These are phyloP conservation scores for Achroia grisella DNA, from an alignment of 1,140 invertebrate species.

Conservation along the genomic window DNA sequence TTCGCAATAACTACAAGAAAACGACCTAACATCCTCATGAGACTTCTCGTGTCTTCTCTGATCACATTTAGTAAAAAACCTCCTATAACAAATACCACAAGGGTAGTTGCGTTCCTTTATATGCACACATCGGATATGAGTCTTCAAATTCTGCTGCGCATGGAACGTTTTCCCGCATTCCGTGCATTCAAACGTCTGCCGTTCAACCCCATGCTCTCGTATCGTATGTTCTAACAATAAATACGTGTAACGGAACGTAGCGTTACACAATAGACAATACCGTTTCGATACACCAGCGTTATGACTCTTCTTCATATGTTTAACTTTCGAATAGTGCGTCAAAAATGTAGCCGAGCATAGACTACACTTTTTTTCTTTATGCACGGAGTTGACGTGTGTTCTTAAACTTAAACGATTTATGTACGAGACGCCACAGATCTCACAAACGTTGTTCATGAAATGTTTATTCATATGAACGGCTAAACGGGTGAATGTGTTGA, in stretches of 20 bases:
- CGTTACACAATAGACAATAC: constrained; percentile 25
- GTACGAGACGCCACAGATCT: constrained; percentile 26
- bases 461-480: constrained; percentile 34
- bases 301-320: constrained; percentile 26
- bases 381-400: constrained; percentile 14
- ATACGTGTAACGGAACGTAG: constrained; percentile 28
- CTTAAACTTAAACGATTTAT: constrained; percentile 24
- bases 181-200: constrained; percentile 9
- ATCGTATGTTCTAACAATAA: constrained; percentile 26
- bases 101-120: constrained; percentile 23
- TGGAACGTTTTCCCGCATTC: constrained; percentile 22
- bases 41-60: constrained; percentile 23
- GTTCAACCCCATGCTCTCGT: constrained; percentile 23
- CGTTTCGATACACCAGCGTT: constrained; percentile 12
- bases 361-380: constrained; percentile 27
- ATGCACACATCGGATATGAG: constrained; percentile 26
- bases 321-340: constrained; percentile 10
- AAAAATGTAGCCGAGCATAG: constrained; percentile 22
- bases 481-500: constrained; percentile 23
- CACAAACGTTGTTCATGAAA: constrained; percentile 29
- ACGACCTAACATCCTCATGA: constrained; percentile 24
- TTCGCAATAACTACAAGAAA: constrained; percentile 26
- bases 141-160: constrained; percentile 9
- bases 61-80: constrained; percentile 34
- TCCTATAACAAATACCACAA: constrained; percentile 19